Percentiles rank a stretch among this genome's conserved stretches.
Evolutionary conservation across 2,113 vertebrate species (phyloP).

Genomic region (Talpa occidentalis): DNA sequence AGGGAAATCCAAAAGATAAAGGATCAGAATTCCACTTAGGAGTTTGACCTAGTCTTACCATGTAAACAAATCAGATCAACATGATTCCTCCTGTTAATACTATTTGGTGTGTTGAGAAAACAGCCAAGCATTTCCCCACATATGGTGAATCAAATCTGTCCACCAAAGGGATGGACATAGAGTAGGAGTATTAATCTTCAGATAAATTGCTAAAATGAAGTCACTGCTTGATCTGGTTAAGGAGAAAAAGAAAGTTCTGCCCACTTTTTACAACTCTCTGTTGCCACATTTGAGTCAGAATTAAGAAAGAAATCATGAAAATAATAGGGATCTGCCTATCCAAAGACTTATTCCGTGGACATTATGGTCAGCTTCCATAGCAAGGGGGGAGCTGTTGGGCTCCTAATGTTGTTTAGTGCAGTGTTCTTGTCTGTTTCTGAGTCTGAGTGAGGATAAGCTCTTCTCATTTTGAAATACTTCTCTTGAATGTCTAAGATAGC

Average conservation of each 20-base stretch:
- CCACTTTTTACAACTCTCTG: neutral
- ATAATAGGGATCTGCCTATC: neutral
- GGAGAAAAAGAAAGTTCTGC: neutral
- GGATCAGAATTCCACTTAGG: neutral
- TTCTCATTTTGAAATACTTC: neutral
- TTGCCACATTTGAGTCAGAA: neutral
- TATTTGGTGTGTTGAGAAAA: neutral
- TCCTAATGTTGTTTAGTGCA: neutral
- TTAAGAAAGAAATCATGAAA: neutral
- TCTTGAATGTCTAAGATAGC: neutral
- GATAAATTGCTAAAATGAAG: neutral
- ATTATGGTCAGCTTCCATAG: neutral
- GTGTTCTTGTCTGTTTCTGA: neutral
- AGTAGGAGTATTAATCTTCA: neutral
- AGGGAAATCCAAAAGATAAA: neutral
- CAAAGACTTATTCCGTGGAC: neutral
- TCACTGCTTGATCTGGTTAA: neutral
- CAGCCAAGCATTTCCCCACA: neutral
- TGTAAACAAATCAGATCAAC: neutral
- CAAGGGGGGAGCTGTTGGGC: neutral
- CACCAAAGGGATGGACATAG: neutral
- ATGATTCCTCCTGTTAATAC: neutral
- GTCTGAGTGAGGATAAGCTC: neutral
- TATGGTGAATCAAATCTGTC: neutral
- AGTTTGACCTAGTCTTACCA: neutral